A percentile compares a stretch with the other conserved stretches of the same genome.
Evolutionary conservation across 2,113 vertebrate species (phyloP).

Genomic region (Odontesthes bonariensis): DNA sequence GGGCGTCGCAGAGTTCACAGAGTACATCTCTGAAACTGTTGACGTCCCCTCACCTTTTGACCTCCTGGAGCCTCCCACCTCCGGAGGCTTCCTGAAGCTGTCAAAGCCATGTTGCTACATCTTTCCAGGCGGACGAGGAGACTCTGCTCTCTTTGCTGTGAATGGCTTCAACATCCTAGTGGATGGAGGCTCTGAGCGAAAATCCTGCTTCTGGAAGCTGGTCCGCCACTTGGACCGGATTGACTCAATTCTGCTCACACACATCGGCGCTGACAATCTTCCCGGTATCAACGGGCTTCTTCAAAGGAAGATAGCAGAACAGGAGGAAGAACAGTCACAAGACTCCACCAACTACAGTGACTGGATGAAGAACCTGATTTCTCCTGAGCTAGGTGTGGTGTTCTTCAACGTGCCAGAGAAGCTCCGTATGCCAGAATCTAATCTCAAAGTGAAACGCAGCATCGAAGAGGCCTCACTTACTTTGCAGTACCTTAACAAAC

Average conservation of each 20-base stretch:
- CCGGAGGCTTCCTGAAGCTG: constrained; percentile 96
- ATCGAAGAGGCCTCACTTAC: constrained; percentile 96
- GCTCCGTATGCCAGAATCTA: constrained; percentile 91
- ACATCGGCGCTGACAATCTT: constrained; percentile 98
- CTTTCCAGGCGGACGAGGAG: constrained; percentile 97
- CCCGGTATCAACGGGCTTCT: constrained; percentile 97
- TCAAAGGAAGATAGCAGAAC: constrained; percentile 96
- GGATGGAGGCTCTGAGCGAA: constrained; percentile 95
- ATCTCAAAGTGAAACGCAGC: constrained; percentile 94
- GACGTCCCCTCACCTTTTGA: constrained; percentile 95
- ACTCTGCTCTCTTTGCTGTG: constrained; percentile 97
- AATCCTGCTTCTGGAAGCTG: constrained; percentile 98
- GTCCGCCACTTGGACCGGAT: constrained; percentile 97
- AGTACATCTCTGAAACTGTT: constrained; percentile 96
- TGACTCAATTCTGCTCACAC: constrained; percentile 95
- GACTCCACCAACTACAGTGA: constrained; percentile 94
- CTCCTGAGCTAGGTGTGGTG: constrained; percentile 95
- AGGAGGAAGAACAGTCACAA: constrained; percentile 94
- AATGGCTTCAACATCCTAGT: constrained; percentile 98
- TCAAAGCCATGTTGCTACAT: constrained; percentile 99
- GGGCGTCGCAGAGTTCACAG: constrained; percentile 94
- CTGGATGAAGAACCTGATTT: constrained; percentile 98
- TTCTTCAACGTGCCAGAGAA: constrained; percentile 98
- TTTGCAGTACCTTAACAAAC: constrained; percentile 91
- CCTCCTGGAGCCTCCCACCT: constrained; percentile 95